These are phyloP conservation scores for Netta rufina DNA, from an alignment of 2,797 vertebrate species.

Conservation along the genomic window DNA sequence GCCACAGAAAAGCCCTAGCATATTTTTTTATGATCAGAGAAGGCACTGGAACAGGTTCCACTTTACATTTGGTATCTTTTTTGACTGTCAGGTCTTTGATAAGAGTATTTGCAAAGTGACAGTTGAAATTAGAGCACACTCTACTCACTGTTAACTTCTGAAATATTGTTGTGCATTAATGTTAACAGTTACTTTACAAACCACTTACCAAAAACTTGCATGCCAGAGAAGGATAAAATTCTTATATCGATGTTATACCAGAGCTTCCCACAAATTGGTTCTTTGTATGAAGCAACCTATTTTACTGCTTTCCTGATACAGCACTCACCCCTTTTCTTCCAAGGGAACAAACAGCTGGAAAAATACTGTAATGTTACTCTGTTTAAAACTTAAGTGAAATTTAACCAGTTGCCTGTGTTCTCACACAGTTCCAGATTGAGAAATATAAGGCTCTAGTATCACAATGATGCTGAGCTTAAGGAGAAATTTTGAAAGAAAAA, in stretches of 20 bases:
- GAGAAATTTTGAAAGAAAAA: not conserved
- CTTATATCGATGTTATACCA: not conserved
- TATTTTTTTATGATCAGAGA: not conserved
- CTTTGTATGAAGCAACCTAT: not conserved
- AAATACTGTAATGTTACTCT: not conserved
- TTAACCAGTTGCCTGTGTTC: not conserved
- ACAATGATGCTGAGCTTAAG: not conserved
- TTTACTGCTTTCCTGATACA: not conserved
- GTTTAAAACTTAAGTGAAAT: constrained; percentile 39
- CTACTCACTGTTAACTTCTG: constrained; percentile 31
- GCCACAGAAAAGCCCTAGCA: not conserved
- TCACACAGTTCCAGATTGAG: not conserved
- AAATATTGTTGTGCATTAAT: not conserved
- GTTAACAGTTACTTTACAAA: constrained; percentile 32
- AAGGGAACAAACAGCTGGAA: constrained; percentile 55
- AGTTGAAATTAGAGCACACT: constrained; percentile 7
- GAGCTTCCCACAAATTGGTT: not conserved
- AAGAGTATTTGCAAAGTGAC: constrained; percentile 48
- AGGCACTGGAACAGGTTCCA: not conserved
- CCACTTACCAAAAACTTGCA: constrained; percentile 3
- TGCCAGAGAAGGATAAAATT: not conserved
- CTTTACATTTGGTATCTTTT: not conserved
- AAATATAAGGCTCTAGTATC: not conserved
- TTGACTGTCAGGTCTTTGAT: not conserved
- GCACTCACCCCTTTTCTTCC: constrained; percentile 27